These are phyloP conservation scores for Dolichotis patagonum DNA, from an alignment of 2,113 vertebrate genomes.

Conservation along the genomic window DNA sequence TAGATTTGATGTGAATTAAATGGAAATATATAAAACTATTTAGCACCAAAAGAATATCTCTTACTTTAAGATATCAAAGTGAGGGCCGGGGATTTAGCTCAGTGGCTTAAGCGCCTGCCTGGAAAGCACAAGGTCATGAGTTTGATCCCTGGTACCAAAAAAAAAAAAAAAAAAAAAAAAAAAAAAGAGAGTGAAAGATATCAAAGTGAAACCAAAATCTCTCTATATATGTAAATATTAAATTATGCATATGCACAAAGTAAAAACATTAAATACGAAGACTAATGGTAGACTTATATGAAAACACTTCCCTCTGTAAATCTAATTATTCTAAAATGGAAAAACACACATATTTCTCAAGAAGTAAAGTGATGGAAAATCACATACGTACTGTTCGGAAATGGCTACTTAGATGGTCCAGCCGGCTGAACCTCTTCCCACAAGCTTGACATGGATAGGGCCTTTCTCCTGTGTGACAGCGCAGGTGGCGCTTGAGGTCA, in stretches of 20 bases:
- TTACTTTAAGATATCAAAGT: neutral
- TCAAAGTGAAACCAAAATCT: slow-evolving; percentile 28
- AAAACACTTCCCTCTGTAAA: neutral
- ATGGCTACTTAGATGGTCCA: slow-evolving; percentile 97
- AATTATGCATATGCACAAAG: slow-evolving; percentile 1
- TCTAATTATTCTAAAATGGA: neutral
- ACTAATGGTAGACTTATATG: neutral
- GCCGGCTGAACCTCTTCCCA: slow-evolving; percentile 96
- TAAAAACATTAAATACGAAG: slow-evolving; percentile 37
- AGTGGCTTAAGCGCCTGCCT: too few species aligned
- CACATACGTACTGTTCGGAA: slow-evolving; percentile 93
- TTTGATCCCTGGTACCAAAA: too few species aligned
- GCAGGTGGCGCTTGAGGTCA: slow-evolving; percentile 97
- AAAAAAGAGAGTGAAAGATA: too few species aligned
- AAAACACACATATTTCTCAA: neutral
- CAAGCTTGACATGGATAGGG: slow-evolving; percentile 98
- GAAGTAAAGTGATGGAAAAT: slow-evolving; percentile 53
- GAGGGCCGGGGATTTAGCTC: too few species aligned
- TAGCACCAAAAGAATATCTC: neutral
- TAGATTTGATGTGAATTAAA: slow-evolving; percentile 13
- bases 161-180: too few species aligned
- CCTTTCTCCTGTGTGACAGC: slow-evolving; percentile 97
- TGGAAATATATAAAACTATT: neutral
- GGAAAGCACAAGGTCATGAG: too few species aligned
- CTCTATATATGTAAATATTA: neutral